Base-by-base conservation (phyloP, 2,797 vertebrate genomes). In the Enoplosus armatus region DNA sequence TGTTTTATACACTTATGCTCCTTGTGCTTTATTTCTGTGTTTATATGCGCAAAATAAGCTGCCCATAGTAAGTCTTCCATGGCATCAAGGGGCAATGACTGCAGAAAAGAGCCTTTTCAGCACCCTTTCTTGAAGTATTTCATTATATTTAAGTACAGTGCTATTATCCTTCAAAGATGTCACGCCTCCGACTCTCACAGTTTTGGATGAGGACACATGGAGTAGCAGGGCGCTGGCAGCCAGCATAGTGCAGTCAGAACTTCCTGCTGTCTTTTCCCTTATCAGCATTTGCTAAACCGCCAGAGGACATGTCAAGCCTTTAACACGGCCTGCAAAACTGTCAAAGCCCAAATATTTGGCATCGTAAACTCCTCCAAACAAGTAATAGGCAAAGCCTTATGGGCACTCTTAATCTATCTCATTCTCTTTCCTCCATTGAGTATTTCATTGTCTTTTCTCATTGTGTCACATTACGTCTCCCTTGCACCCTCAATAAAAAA, bases 341-440 rank as follows among this genome's bases (percentile, higher is more conserved):
- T 89, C 85, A 85, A 60, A 74, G 72, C 75, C 47, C 43, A 54
- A 82, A 61, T 53, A 60, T 85, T 88, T 88, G 86, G 89, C 90
- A 85, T 80, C 84, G 87, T 92, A 90, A 87, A 84, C 20, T 79
- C 80, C 68, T 80, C 85, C 82, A 77, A 66, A 22, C 61, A 82
- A 82, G 74, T 85, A 80, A 85, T 84, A 85, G 60, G 37, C 51
- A 67, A 43, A 22, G 72, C 45, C 72, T 84, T 82, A 83, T 73
- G 50, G 67, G 26, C 60, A 5, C 64, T 75, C 64, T 60, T 71
- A 55, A 80, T 60, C 35, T 56, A 10, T 9, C 81, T 72, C 60
- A 26, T 70, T 75, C 5, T 43, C 22, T 68, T 20, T 61, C 9
- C 20, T 62, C 45, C 11, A 22, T 72, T 69, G 56, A 60, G n/a